Conservation (phyloP, 2,113 vertebrate genomes). For the Scartelaos histophorus region DNA sequence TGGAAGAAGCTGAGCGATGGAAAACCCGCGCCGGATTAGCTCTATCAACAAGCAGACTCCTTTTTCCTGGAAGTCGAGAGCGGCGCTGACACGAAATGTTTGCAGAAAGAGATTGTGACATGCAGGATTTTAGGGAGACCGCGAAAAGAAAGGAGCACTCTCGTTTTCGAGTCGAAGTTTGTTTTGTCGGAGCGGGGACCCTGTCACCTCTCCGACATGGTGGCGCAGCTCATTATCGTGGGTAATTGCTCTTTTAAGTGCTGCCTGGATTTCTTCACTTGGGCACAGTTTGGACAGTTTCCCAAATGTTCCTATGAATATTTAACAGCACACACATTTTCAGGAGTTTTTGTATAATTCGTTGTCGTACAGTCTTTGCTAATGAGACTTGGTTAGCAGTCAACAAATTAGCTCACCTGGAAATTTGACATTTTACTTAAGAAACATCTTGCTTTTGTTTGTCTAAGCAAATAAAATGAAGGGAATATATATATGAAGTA, state of each 20-base stretch:
- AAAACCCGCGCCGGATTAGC: conserved; percentile 59
- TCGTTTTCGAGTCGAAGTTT: conserved; percentile 24
- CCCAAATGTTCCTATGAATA: conserved; percentile 10
- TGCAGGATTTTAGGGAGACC: conserved; percentile 7
- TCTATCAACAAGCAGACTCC: conserved; percentile 54
- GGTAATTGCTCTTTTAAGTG: conserved; percentile 21
- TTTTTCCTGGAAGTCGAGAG: conserved; percentile 34
- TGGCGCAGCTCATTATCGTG: conserved; percentile 49
- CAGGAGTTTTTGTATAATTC: conserved; percentile 7
- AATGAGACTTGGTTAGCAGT: neutral
- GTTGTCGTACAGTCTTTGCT: neutral
- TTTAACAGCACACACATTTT: neutral
- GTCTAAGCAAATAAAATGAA: neutral
- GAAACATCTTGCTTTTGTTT: neutral
- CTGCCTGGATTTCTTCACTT: conserved; percentile 15
- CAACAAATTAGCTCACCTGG: neutral
- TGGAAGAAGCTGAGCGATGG: conserved; percentile 50
- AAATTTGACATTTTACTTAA: neutral
- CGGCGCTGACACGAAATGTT: conserved; percentile 51
- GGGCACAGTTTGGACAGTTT: neutral
- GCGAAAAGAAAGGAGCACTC: conserved; percentile 17
- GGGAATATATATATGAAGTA: too few relatives aligned
- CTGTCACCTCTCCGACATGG: conserved; percentile 37
- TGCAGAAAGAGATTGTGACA: conserved; percentile 26
- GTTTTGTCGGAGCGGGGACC: conserved; percentile 23